Evolutionary conservation across 2,797 vertebrate genomes (phyloP).

Genomic region (Nasua narica): DNA sequence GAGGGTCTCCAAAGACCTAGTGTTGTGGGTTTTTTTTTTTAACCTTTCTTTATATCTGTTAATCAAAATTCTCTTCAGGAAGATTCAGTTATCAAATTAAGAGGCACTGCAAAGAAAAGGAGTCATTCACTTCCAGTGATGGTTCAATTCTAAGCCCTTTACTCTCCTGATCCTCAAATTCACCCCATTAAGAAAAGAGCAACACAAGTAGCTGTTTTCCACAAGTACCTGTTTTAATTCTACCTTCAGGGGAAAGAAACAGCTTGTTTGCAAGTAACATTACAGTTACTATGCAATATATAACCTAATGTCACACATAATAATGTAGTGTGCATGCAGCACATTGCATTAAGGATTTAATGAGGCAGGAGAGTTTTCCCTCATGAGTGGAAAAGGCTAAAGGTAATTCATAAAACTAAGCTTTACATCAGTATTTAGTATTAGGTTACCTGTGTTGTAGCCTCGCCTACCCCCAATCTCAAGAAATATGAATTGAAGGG

Average conservation of each 20-base stretch:
- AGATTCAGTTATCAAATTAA: neutral
- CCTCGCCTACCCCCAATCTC: neutral
- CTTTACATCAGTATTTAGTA: neutral
- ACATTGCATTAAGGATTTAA: conserved; percentile 48
- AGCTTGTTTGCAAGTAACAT: conserved; percentile 58
- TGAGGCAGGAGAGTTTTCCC: conserved; percentile 49
- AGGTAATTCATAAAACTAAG: conserved; percentile 51
- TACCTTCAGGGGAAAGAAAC: conserved; percentile 51
- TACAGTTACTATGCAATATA: conserved; percentile 38
- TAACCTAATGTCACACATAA: conserved; percentile 7
- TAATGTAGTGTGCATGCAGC: neutral
- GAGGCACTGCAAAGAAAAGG: neutral
- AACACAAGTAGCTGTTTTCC: conserved; percentile 16
- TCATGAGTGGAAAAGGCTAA: conserved; percentile 44
- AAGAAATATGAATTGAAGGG: neutral
- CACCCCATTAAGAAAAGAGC: conserved; percentile 53
- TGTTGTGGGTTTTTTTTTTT: neutral
- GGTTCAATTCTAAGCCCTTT: neutral
- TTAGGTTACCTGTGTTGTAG: neutral
- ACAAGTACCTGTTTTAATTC: conserved; percentile 52
- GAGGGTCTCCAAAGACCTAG: neutral
- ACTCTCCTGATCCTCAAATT: neutral
- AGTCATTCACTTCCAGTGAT: neutral
- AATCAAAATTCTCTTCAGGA: neutral
- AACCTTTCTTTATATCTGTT: neutral